Conservation (phyloP, 2,888 invertebrate genomes). For the Lumbricus terrestris region DNA sequence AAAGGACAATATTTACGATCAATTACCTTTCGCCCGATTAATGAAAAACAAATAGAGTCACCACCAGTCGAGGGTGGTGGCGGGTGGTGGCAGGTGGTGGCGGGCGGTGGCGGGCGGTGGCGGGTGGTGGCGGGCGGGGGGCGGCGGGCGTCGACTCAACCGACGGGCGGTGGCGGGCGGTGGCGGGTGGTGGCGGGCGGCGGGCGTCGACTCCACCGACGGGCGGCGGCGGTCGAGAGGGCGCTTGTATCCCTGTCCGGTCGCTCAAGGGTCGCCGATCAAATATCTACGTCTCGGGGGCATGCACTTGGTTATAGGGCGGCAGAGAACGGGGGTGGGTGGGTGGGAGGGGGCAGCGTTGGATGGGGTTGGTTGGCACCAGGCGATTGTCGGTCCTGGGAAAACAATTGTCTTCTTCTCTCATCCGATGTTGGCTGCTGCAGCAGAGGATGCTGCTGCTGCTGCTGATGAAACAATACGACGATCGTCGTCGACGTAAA, state of each 20-base stretch:
- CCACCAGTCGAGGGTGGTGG: too few relatives aligned
- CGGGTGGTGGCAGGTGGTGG: too few relatives aligned
- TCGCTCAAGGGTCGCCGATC: background rate
- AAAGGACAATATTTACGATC: conserved; percentile 13
- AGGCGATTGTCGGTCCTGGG: background rate
- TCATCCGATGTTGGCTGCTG: background rate
- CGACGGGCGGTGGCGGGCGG: too few relatives aligned
- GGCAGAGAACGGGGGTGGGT: too few relatives aligned
- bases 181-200: background rate
- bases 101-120: too few relatives aligned
- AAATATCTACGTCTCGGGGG: background rate
- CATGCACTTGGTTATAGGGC: background rate
- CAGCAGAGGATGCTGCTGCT: too few relatives aligned
- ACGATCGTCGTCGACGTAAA: background rate
- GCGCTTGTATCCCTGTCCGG: conserved; percentile 3
- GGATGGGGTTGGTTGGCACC: conserved; percentile 3
- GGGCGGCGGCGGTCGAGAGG: background rate
- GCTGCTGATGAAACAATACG: too few relatives aligned
- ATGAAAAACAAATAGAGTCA: conserved; percentile 10
- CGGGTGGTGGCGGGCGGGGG: too few relatives aligned
- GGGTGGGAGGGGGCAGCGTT: background rate
- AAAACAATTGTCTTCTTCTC: background rate
- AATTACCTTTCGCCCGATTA: background rate
- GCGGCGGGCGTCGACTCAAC: background rate
- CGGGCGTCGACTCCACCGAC: background rate